phyloP scores from a whole-genome alignment of 2,888 invertebrate species.

The Lissocephala sabroskyi region DNA sequence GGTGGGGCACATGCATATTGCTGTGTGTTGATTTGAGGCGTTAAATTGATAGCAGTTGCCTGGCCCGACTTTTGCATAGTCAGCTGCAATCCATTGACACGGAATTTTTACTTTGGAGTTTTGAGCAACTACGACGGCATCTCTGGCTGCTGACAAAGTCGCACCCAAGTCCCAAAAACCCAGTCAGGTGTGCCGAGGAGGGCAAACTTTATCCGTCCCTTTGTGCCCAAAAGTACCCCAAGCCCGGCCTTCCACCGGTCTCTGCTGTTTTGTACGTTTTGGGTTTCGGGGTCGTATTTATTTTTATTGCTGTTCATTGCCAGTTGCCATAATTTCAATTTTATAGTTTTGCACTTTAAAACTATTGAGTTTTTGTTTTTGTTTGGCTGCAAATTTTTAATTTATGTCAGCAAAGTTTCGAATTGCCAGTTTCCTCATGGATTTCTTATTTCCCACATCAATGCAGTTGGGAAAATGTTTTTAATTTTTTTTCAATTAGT shows the following conservation, averaged over 20 bases:
- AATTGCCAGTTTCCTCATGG: not conserved
- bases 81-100: not conserved
- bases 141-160: not conserved
- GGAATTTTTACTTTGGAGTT: not conserved
- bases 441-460: constrained; percentile 2
- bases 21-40: constrained; percentile 17
- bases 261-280: too few species aligned
- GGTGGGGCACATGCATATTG: constrained; percentile 8
- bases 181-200: not conserved
- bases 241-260: too few species aligned
- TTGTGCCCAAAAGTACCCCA: too few species aligned
- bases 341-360: constrained; percentile 31
- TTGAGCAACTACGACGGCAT: not conserved
- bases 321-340: constrained; percentile 55
- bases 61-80: not conserved
- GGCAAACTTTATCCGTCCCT: not conserved
- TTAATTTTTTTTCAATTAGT: constrained; percentile 15
- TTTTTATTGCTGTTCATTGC: constrained; percentile 60
- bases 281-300: constrained; percentile 31
- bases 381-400: constrained; percentile 12
- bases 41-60: constrained; percentile 28
- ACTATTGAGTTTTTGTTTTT: constrained; percentile 2
- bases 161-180: not conserved
- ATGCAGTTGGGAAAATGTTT: constrained; percentile 18
- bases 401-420: constrained; percentile 11